These are phyloP conservation scores for Pseudorasbora parva DNA, from an alignment of 2,113 vertebrate species.

Conservation along the genomic window DNA sequence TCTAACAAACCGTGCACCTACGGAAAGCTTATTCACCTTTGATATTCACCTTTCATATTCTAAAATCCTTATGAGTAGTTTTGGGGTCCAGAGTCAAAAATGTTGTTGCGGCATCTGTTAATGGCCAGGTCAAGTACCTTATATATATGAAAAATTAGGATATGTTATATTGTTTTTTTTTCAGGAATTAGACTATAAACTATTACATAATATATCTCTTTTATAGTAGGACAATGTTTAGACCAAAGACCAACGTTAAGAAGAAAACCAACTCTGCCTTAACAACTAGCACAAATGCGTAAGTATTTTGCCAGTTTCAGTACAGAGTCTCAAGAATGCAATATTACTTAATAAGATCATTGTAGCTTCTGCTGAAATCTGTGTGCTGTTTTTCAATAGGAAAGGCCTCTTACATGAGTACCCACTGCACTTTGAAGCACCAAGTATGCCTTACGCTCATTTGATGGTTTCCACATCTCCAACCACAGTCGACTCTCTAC, in stretches of 20 bases:
- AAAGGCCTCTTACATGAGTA: constrained; percentile 75
- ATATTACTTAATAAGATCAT: not conserved
- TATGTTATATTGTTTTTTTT: too few species aligned
- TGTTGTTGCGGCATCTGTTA: not conserved
- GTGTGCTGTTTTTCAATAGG: constrained; percentile 49
- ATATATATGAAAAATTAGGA: not conserved
- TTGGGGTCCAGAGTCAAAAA: not conserved
- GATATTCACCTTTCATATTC: too few species aligned
- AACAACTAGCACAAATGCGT: constrained; percentile 68
- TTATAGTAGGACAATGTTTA: constrained; percentile 81
- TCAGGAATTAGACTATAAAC: not conserved
- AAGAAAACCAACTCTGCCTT: constrained; percentile 57
- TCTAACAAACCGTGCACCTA: too few species aligned
- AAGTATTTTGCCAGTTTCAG: constrained; percentile 50
- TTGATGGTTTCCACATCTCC: constrained; percentile 64
- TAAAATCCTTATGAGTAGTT: too few species aligned
- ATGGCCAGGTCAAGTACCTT: not conserved
- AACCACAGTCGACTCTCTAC: constrained; percentile 72
- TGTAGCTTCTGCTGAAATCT: not conserved
- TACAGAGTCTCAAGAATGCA: not conserved
- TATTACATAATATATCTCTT: constrained; percentile 14
- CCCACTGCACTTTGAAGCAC: constrained; percentile 71
- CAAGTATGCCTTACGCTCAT: constrained; percentile 61
- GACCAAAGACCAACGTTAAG: constrained; percentile 75
- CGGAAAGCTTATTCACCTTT: too few species aligned